phyloP scores from a whole-genome alignment of 2,888 invertebrate species.

The Adineta ricciae region DNA sequence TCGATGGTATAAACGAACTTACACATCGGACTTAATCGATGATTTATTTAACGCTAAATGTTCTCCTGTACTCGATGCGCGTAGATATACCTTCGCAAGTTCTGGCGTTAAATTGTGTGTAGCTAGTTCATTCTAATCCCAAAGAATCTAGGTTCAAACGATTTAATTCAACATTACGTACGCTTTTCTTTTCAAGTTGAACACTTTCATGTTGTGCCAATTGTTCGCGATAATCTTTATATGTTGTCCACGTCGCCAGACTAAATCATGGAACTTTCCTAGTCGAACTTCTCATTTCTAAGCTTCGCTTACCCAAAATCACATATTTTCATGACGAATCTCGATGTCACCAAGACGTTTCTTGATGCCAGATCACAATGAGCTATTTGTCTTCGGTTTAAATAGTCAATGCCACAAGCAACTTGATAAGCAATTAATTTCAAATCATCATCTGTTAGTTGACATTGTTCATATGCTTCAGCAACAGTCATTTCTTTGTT shows the following conservation, averaged over 20 bases:
- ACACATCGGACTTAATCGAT: background rate
- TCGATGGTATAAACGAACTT: background rate
- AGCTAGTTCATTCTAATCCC: background rate
- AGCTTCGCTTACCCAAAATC: background rate
- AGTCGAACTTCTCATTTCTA: too few relatives aligned
- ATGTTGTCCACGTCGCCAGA: slow-evolving; percentile 2
- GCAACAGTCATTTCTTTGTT: background rate
- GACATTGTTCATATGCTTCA: background rate
- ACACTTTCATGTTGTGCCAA: background rate
- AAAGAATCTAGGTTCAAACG: background rate
- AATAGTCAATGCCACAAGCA: slow-evolving; percentile 8
- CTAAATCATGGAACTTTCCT: background rate
- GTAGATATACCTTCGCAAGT: background rate
- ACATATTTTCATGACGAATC: slow-evolving; percentile 21
- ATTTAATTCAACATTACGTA: background rate
- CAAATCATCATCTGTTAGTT: slow-evolving; percentile 13
- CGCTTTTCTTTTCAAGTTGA: background rate
- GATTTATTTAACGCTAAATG: background rate
- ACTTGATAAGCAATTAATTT: slow-evolving; percentile 20
- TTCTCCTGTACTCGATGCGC: background rate
- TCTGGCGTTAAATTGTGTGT: slow-evolving; percentile 21
- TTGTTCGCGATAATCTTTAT: slow-evolving; percentile 16
- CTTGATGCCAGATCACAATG: slow-evolving; percentile 11
- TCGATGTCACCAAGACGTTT: background rate
- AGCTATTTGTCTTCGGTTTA: background rate